Conservation (phyloP, 2,888 invertebrate genomes). For the Petrophora chlorosata region DNA sequence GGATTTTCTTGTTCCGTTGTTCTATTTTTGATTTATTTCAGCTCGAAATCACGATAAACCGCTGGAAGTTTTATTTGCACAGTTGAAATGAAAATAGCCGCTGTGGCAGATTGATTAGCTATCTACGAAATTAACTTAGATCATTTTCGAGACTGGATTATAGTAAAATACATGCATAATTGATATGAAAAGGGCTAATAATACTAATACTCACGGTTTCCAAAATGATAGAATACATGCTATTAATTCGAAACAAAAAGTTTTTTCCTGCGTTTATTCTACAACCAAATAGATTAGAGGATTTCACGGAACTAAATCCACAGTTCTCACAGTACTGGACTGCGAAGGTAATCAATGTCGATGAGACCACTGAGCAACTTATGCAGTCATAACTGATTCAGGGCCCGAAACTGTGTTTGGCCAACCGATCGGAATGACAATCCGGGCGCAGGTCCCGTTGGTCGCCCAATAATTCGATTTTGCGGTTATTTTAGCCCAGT, state of each 20-base stretch:
- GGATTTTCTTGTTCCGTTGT: slow-evolving; percentile 46
- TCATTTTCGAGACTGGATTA: too few relatives aligned
- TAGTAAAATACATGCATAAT: too few relatives aligned
- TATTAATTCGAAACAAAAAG: too few relatives aligned
- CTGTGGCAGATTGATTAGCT: background rate
- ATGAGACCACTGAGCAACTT: slow-evolving; percentile 17
- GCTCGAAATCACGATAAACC: slow-evolving; percentile 9
- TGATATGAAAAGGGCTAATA: too few relatives aligned
- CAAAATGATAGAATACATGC: too few relatives aligned
- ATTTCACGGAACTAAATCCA: background rate
- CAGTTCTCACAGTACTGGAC: background rate
- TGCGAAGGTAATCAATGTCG: slow-evolving; percentile 11
- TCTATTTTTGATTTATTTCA: slow-evolving; percentile 38
- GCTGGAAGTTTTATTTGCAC: slow-evolving; percentile 8
- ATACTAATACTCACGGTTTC: too few relatives aligned
- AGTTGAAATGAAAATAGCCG: background rate
- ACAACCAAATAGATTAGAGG: background rate
- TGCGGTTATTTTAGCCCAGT: slow-evolving; percentile 75
- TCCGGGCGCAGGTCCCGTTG: slow-evolving; percentile 61
- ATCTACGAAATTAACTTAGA: too few relatives aligned
- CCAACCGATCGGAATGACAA: slow-evolving; percentile 57
- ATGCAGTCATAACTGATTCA: slow-evolving; percentile 53
- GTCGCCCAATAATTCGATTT: slow-evolving; percentile 78
- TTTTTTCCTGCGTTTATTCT: too few relatives aligned
- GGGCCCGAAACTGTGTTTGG: slow-evolving; percentile 54